Evolutionary conservation across 2,113 vertebrate genomes (phyloP), one percentile per base, ranked within the genome.

Genomic region (Gopherus flavomarginatus): DNA sequence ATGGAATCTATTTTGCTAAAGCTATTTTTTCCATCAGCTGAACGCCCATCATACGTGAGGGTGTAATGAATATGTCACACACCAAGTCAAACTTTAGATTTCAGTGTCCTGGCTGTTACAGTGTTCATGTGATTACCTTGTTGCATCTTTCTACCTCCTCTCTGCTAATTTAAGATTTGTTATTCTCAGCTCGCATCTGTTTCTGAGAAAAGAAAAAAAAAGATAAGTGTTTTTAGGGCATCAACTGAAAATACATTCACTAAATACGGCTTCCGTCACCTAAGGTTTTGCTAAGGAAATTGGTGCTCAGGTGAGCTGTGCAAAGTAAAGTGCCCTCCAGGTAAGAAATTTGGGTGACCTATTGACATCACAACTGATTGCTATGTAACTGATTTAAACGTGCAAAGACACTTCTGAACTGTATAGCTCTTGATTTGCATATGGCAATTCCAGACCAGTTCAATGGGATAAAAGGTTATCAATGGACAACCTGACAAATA

Each of bases 61-160:
- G 49, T 88, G 26, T 27, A 93, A 57, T 72, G 62, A 89, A 4
- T 54, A 52, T 29, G 47, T 54, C 44, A 53, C 38, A 14, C 85
- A 88, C 88, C 50, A 81, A 21, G 65, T 90, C 75, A 89, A 17
- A 86, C 86, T 90, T 69, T 56, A 95, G 35, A 53, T 92, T 92
- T 62, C 42, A 69, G 49, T 29, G 6, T 89, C 4, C 9, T 88
- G 38, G 72, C 52, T 89, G 38, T 86, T 86, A 16, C 56, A 91
- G 35, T 81, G 53, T 56, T 90, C 85, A 42, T 84, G 6, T 6
- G 50, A 57, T 11, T 22, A 13, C 54, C 88, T 94, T 81, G 16
- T 87, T 88, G 54, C 86, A 82, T 35, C 91, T 77, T 87, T 86
- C 65, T 59, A 52, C 31, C 0, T 1, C 52, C 13, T 56, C 24